Percentiles rank a stretch among this genome's conserved stretches.
Conservation (phyloP, 2,888 invertebrate genomes). For the Drosophila ochracea region DNA sequence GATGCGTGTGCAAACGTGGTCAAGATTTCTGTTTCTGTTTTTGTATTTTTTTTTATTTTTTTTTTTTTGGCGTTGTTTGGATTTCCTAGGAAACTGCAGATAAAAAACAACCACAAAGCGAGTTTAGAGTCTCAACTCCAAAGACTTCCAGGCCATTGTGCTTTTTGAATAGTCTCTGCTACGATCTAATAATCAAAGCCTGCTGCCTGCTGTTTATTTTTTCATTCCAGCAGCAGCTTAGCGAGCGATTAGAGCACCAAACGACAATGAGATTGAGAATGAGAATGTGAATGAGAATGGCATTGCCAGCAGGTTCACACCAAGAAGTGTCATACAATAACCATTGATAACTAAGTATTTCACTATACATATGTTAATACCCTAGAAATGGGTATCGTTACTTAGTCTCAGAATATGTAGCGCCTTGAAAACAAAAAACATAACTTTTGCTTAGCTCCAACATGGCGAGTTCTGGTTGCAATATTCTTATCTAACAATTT, state of each 20-base stretch:
- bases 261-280: slow-evolving; percentile 22
- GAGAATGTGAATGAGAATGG: slow-evolving; percentile 52
- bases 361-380: slow-evolving; percentile 23
- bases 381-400: background rate
- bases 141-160: slow-evolving; percentile 30
- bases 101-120: slow-evolving; percentile 25
- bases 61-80: slow-evolving; percentile 37
- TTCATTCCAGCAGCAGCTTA: slow-evolving; percentile 58
- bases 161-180: slow-evolving; percentile 33
- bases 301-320: slow-evolving; percentile 64
- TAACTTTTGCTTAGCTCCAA: rapidly evolving
- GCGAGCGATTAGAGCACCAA: slow-evolving; percentile 61
- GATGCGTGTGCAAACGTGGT: slow-evolving; percentile 74
- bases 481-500: background rate
- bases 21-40: slow-evolving; percentile 44
- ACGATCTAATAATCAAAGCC: slow-evolving; percentile 62
- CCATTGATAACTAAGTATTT: slow-evolving; percentile 56
- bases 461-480: background rate
- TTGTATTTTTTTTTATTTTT: background rate
- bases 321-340: slow-evolving; percentile 50
- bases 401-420: background rate
- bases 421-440: background rate
- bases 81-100: slow-evolving; percentile 64
- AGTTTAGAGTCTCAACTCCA: slow-evolving; percentile 3
- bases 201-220: slow-evolving; percentile 35